Base-by-base conservation (phyloP, 2,797 vertebrate species). In the Myiotriccus ornatus region DNA sequence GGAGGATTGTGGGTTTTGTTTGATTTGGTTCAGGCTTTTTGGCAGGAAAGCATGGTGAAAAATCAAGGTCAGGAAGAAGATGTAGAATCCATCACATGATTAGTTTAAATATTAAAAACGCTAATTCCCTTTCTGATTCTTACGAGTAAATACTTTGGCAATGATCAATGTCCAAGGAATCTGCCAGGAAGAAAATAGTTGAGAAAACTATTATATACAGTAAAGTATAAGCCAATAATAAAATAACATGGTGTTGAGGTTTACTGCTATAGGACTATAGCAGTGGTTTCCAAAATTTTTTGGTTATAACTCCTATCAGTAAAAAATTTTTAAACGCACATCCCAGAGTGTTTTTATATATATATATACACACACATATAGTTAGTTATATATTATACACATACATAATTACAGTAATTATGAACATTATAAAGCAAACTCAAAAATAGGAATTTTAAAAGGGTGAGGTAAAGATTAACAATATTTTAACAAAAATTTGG, bases 321-420 rank as follows among this genome's bases (percentile, higher is more conserved):
- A 25, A 24, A 82, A 63, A 41, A 12, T 18, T n/a, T 55, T 43
- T 76, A 47, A 81, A 17, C 7, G 5, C 1, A 3, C 2, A 27
- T 1, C 1, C 7, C 9, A 19, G 1, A 7, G 7, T 57, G 2
- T 12, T 6, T 41, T 16, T 52, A 2, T 28, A 1, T 46, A 4
- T 28, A 7, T 24, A 4, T 28, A 1, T 46, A 4, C 23, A 7
- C 20, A 4, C 8, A 3, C 28, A 14, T 24, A 13, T 28, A 41
- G 6, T 18, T 60, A 34, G 74, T 69, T 41, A 14, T 76, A 21
- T 41, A 44, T 68, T 55, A 12, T 14, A 34, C 2, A 4, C 10
- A 4, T 30, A 11, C 52, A 4, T 52, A 52, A 62, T 78, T 60
- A 4, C 14, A 56, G 9, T 37, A 46, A 25, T 70, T 53, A 6